These are phyloP conservation scores for Leguminivora glycinivorella DNA, from an alignment of 1,140 invertebrate species.

Conservation along the genomic window DNA sequence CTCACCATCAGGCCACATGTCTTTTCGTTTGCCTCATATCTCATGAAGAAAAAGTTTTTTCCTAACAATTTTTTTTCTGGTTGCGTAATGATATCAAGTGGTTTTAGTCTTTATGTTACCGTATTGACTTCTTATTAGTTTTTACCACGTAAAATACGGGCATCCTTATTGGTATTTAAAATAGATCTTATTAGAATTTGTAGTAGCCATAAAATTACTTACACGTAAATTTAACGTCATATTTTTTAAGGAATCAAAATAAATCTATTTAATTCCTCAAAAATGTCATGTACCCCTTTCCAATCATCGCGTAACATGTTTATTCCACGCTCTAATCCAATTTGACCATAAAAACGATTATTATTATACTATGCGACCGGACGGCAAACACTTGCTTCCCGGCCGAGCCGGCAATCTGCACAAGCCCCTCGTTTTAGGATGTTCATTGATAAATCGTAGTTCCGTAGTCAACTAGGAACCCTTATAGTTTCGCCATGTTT, in stretches of 20 bases:
- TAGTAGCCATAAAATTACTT: background rate
- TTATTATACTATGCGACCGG: constrained; percentile 36
- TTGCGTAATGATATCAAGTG: too few species aligned
- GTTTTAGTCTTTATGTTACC: too few species aligned
- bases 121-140: too few species aligned
- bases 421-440: constrained; percentile 21
- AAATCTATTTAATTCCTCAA: background rate
- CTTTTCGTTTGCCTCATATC: too few species aligned
- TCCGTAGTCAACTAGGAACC: too few species aligned
- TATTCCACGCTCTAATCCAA: constrained; percentile 54
- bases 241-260: background rate
- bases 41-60: too few species aligned
- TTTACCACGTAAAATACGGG: too few species aligned
- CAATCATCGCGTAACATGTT: constrained; percentile 38
- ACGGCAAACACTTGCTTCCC: constrained; percentile 16
- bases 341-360: constrained; percentile 50
- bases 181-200: too few species aligned
- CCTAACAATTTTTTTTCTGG: too few species aligned
- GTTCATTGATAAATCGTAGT: constrained; percentile 11
- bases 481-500: too few species aligned
- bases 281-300: constrained; percentile 34
- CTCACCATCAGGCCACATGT: too few species aligned
- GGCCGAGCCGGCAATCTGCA: background rate
- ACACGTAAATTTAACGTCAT: background rate
- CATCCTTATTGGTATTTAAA: too few species aligned